These are phyloP conservation scores for Amphipyra berbera DNA, from an alignment of 2,888 invertebrate species.

Conservation along the genomic window DNA sequence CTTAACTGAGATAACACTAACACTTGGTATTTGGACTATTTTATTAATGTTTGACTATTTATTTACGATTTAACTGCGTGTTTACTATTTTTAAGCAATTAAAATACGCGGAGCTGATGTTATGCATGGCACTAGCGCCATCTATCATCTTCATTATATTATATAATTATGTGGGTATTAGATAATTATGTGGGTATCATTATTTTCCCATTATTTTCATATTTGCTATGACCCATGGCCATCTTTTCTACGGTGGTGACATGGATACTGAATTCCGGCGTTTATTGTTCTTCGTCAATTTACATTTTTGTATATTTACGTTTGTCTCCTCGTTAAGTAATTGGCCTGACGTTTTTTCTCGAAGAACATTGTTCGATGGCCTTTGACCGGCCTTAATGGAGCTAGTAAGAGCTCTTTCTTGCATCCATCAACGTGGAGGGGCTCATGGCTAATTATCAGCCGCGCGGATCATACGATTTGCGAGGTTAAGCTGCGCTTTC, in stretches of 20 bases:
- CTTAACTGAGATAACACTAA: no score
- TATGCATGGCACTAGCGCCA: no score
- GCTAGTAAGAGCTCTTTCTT: not conserved
- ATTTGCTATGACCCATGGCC: constrained; percentile 58
- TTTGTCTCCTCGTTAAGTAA: constrained; percentile 5
- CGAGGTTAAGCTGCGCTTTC: no score
- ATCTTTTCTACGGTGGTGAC: constrained; percentile 41
- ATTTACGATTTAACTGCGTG: no score
- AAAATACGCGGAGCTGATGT: no score
- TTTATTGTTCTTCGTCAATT: constrained; percentile 35
- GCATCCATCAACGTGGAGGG: not conserved
- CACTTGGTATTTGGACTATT: no score
- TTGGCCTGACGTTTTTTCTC: constrained; percentile 8
- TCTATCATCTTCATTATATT: no score
- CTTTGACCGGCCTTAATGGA: constrained; percentile 1
- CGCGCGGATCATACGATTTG: no score
- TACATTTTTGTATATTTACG: constrained; percentile 28
- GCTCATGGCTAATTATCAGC: no score
- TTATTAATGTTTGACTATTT: no score
- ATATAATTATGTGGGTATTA: no score
- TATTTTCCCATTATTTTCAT: constrained; percentile 67
- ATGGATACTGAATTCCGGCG: constrained; percentile 38
- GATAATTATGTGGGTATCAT: constrained; percentile 57
- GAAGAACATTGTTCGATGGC: constrained; percentile 2
- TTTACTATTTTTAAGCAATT: no score